Evolutionary conservation across 2,888 invertebrate species (phyloP).

Genomic region (Stegophylla sp.): DNA sequence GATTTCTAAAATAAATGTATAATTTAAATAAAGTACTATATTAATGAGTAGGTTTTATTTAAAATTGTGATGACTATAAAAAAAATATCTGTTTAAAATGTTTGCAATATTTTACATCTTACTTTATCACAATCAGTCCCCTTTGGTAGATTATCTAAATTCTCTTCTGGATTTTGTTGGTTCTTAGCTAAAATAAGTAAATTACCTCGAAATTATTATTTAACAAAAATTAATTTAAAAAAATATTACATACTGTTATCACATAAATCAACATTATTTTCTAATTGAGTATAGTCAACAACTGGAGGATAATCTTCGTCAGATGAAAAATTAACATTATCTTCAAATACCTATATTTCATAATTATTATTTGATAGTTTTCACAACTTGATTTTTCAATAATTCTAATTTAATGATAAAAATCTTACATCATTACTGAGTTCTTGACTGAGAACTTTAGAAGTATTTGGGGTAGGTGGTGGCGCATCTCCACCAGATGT

Average conservation of each 20-base stretch:
- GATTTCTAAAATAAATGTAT: conserved; percentile 59
- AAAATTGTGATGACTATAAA: too few relatives aligned
- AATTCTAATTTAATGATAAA: not conserved
- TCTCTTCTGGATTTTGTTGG: conserved; percentile 16
- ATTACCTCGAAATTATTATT: not conserved
- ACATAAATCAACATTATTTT: conserved; percentile 13
- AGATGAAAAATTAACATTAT: conserved; percentile 69
- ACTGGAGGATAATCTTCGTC: conserved; percentile 64
- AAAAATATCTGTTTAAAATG: not conserved
- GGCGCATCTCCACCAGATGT: conserved; percentile 67
- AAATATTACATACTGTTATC: conserved; percentile 15
- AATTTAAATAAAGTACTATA: not conserved
- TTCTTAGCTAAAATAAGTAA: conserved; percentile 7
- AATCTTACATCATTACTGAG: conserved; percentile 67
- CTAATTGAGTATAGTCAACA: conserved; percentile 59
- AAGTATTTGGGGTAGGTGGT: conserved; percentile 63
- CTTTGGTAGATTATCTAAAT: conserved; percentile 22
- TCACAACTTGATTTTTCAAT: not conserved
- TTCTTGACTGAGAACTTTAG: conserved; percentile 65
- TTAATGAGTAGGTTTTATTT: not conserved
- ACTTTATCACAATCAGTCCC: conserved; percentile 44
- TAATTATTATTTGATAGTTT: conserved; percentile 4
- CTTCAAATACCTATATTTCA: conserved; percentile 68
- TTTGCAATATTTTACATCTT: not conserved
- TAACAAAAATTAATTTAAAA: not conserved